These are phyloP conservation scores for Nebria ingens DNA, from an alignment of 1,140 invertebrate genomes.

Conservation along the genomic window DNA sequence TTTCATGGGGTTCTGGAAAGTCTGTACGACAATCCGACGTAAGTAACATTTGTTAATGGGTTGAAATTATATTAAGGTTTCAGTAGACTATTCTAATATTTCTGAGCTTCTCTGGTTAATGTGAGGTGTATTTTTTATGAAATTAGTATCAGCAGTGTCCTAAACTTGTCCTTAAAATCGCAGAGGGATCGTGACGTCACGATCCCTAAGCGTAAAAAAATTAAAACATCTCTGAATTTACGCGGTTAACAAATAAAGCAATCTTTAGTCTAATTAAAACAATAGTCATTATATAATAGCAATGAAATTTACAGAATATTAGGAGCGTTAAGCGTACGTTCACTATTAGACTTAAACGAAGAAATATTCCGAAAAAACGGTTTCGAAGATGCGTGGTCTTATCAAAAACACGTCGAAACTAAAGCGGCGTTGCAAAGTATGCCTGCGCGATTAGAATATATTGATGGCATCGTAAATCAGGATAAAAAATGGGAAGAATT, in stretches of 20 bases:
- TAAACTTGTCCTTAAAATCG: no score
- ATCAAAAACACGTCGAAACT: slow-evolving; percentile 54
- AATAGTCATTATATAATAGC: slow-evolving; percentile 13
- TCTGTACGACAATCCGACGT: slow-evolving; percentile 70
- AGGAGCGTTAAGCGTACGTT: slow-evolving; percentile 77
- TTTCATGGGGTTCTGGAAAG: slow-evolving; percentile 72
- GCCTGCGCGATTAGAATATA: slow-evolving; percentile 40
- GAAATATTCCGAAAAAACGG: slow-evolving; percentile 81
- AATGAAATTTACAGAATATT: slow-evolving; percentile 41
- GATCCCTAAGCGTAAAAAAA: no score
- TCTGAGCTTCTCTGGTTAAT: not conserved
- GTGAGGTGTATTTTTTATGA: no score
- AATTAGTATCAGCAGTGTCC: no score
- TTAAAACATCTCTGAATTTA: no score
- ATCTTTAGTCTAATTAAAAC: no score
- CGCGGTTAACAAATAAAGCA: no score
- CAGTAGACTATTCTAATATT: no score
- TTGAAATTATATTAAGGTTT: no score
- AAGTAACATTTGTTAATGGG: no score
- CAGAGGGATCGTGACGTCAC: no score
- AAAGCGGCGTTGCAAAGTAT: slow-evolving; percentile 41
- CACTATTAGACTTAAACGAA: slow-evolving; percentile 84
- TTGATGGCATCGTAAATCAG: slow-evolving; percentile 43
- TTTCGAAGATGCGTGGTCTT: slow-evolving; percentile 86
- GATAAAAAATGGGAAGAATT: slow-evolving; percentile 47